Base-by-base conservation (phyloP, 2,113 vertebrate genomes). In the Eptesicus fuscus region DNA sequence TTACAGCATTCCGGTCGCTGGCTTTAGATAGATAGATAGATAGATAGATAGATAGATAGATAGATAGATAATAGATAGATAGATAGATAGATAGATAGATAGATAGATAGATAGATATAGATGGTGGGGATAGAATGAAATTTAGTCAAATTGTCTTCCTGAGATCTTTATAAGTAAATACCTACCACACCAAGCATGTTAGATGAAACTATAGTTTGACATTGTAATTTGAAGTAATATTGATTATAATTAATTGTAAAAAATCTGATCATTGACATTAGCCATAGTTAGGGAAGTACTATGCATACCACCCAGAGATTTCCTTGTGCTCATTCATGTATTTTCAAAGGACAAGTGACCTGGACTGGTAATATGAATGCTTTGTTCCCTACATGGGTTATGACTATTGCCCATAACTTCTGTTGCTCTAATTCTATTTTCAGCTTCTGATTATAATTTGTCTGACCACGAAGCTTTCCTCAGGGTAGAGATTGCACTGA, bases 211-310 rank as follows among this genome's bases (percentile, higher is more conserved):
- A 65, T 56, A 30, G 25, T 84, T 20, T 88, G 69, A 11, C 13
- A 53, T 96, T 78, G 17, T 32, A 76, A 83, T 67, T 49, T 87
- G 49, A 92, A 59, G 7, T 32, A 59, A 88, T 37, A n/a, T 5
- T 95, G 35, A 93, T 51, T 49, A 22, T 53, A 92, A 90, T 82
- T 53, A 67, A 83, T 86, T 83, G 42, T 65, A 17, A 80, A 74
- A 89, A 89, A 7, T 3, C 1, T 59, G 42, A 59, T 88, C 14
- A 78, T 35, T 86, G 40, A 65, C 53, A 83, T 53, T 90, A 42
- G 44, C 1, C 0, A 1, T 37, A 9, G 44, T 79, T 88, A 32
- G 12, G 14, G 32, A 77, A 93, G n/a, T 40, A 30, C 1, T 86
- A 76, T 35, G 8, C 9, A 22, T 82, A 20, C 6, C 6, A 40